Percentiles rank a stretch among this genome's conserved stretches.
Conservation (phyloP, 2,797 vertebrate genomes). For the Antennarius maculatus region DNA sequence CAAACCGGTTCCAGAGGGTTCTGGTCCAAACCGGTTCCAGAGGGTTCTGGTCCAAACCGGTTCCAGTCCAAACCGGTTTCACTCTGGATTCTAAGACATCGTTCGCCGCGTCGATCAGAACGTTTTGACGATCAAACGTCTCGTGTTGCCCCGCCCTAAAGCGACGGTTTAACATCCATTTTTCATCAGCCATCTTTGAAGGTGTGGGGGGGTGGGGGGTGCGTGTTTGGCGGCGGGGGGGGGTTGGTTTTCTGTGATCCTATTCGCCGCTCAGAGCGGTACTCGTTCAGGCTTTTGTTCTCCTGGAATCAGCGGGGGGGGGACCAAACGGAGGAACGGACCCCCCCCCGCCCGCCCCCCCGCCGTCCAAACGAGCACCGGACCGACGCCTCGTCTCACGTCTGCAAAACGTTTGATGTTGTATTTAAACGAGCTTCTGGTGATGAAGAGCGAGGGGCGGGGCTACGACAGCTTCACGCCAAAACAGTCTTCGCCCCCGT, state of each 20-base stretch:
- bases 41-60: no score
- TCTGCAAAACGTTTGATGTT: slow-evolving; percentile 16
- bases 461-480: no score
- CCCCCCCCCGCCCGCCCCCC: no score
- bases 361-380: no score
- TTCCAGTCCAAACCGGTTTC: no score
- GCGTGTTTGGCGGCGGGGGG: no score
- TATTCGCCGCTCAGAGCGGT: slow-evolving; percentile 1
- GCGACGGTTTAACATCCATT: slow-evolving; percentile 57
- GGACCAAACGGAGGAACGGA: background rate
- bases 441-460: no score
- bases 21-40: no score
- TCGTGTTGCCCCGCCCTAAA: slow-evolving; percentile 31
- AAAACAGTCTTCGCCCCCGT: no score
- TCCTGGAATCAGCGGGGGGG: background rate
- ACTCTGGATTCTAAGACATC: no score
- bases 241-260: slow-evolving; percentile 37
- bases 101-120: no score
- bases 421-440: background rate
- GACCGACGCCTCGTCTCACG: slow-evolving; percentile 7
- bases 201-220: slow-evolving; percentile 22
- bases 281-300: background rate
- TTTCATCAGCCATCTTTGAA: slow-evolving; percentile 59
- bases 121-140: slow-evolving; percentile 39
- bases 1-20: no score